These are phyloP conservation scores for Oceanodroma leucorhoa DNA, from an alignment of 2,797 vertebrate species.

Conservation along the genomic window DNA sequence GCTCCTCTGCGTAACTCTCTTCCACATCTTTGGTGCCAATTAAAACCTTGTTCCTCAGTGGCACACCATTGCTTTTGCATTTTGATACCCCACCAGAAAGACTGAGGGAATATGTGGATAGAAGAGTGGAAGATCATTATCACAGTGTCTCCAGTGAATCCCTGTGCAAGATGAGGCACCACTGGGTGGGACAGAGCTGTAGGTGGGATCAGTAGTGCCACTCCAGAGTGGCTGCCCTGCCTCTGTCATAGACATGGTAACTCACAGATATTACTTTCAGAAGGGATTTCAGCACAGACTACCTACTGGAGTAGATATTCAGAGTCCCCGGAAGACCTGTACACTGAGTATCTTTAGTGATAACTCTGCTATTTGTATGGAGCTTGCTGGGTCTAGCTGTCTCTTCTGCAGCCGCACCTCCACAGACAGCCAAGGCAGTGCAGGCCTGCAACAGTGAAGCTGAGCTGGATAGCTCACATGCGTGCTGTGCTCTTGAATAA, in stretches of 20 bases:
- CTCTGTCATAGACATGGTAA: not conserved
- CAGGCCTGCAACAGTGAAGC: not conserved
- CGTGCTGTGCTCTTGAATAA: not conserved
- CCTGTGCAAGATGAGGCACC: fast-evolving
- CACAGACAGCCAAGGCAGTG: not conserved
- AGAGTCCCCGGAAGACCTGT: not conserved
- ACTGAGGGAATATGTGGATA: not conserved
- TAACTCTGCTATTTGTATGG: not conserved
- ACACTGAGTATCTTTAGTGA: not conserved
- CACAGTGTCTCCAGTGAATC: not conserved
- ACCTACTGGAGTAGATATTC: not conserved
- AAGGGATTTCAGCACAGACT: not conserved
- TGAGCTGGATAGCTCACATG: not conserved
- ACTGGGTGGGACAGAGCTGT: not conserved
- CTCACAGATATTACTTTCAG: not conserved
- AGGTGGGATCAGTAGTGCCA: not conserved
- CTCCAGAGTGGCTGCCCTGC: not conserved
- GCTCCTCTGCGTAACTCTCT: not conserved
- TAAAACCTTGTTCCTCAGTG: not conserved
- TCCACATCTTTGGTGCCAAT: not conserved
- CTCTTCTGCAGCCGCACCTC: not conserved
- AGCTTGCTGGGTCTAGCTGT: not conserved
- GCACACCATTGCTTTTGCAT: not conserved
- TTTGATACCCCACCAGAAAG: not conserved
- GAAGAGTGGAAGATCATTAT: not conserved